Conservation (phyloP, 2,113 vertebrate species). For the Otocyon megalotis region DNA sequence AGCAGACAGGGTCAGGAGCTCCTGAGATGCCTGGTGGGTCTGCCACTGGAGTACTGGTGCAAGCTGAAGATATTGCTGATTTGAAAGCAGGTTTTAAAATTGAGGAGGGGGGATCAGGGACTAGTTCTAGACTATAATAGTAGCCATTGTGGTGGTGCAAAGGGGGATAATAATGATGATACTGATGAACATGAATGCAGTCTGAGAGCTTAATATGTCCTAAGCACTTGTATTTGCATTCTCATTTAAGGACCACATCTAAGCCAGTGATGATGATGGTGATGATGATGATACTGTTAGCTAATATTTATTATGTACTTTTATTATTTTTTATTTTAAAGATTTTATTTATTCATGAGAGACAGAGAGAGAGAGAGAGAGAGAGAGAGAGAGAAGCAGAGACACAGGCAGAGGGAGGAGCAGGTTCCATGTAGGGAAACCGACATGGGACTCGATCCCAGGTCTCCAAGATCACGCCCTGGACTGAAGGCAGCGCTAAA, state of each 20-base stretch:
- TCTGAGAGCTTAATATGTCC: neutral
- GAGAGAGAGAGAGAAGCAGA: no score
- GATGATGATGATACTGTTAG: neutral
- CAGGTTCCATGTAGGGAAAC: no score
- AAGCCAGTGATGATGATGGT: neutral
- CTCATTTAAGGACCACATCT: neutral
- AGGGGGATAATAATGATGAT: neutral
- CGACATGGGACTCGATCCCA: no score
- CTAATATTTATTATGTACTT: neutral
- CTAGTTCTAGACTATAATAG: neutral
- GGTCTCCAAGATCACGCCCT: no score
- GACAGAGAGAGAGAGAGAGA: no score
- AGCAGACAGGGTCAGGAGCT: neutral
- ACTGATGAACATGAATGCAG: neutral
- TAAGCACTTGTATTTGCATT: constrained; percentile 9
- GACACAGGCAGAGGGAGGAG: no score
- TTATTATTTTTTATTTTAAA: neutral
- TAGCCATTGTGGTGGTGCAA: neutral
- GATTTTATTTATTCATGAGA: no score
- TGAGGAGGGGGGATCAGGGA: neutral
- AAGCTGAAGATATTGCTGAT: neutral
- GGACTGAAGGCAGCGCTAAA: no score
- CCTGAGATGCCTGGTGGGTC: neutral
- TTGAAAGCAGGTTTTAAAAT: constrained; percentile 41
- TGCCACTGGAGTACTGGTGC: neutral